phyloP scores from a whole-genome alignment of 1,140 invertebrate species.

The Spodoptera frugiperda region DNA sequence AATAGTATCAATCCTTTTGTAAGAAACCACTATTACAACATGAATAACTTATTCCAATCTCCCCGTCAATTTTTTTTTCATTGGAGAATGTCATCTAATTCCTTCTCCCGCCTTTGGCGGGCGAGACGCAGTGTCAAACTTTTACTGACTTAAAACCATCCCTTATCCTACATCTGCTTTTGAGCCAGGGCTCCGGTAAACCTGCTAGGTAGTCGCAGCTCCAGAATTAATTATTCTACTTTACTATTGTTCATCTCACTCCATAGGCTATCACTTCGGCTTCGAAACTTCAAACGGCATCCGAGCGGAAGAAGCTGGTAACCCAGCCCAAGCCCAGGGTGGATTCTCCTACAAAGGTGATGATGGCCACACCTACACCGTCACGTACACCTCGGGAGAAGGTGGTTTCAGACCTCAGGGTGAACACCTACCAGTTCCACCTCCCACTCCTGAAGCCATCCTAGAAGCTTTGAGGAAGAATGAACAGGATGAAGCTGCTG shows the following conservation, averaged over 20 bases:
- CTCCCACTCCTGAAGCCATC: slow-evolving; percentile 88
- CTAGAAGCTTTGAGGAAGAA: slow-evolving; percentile 73
- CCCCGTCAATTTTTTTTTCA: too few species aligned
- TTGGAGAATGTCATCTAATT: too few species aligned
- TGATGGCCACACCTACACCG: slow-evolving; percentile 89
- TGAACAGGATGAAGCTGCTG: slow-evolving; percentile 77
- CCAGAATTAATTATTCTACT: too few species aligned
- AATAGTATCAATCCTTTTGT: too few species aligned
- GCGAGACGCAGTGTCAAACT: too few species aligned
- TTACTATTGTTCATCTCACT: slow-evolving; percentile 9
- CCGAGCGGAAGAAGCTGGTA: slow-evolving; percentile 68
- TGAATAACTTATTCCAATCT: too few species aligned
- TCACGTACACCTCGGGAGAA: slow-evolving; percentile 93
- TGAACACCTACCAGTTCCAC: slow-evolving; percentile 91
- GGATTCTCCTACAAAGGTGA: slow-evolving; percentile 84
- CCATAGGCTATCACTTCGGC: slow-evolving; percentile 70
- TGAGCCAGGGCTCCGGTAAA: too few species aligned
- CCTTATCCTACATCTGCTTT: too few species aligned
- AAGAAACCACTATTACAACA: too few species aligned
- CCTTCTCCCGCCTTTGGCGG: too few species aligned
- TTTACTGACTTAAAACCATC: too few species aligned
- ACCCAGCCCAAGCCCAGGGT: slow-evolving; percentile 61
- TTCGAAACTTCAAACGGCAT: slow-evolving; percentile 79
- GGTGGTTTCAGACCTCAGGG: slow-evolving; percentile 91
- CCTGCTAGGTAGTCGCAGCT: neutral